These are phyloP conservation scores for Xiphophorus maculatus DNA, from an alignment of 2,113 vertebrate genomes.

Conservation along the genomic window DNA sequence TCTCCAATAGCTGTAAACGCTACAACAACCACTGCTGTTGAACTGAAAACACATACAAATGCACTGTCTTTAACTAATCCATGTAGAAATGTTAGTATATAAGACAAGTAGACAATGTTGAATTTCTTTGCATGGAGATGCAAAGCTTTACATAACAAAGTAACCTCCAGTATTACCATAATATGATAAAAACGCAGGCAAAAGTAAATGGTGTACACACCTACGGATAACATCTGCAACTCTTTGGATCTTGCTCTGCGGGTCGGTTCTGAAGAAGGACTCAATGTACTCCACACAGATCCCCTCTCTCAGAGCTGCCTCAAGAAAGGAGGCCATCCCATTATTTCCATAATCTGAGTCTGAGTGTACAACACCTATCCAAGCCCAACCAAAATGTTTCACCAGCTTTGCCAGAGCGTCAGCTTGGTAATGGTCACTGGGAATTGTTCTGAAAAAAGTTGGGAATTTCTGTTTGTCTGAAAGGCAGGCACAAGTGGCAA, in stretches of 20 bases:
- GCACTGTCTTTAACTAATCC: too few relatives aligned
- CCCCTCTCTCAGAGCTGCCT: not conserved
- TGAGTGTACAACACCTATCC: not conserved
- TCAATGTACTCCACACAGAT: not conserved
- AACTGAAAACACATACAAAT: slow-evolving; percentile 33
- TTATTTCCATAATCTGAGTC: not conserved
- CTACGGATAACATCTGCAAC: not conserved
- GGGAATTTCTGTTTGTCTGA: not conserved
- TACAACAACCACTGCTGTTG: slow-evolving; percentile 73
- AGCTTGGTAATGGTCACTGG: not conserved
- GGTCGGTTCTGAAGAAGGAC: not conserved
- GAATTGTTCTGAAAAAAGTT: not conserved
- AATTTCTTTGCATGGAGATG: too few relatives aligned
- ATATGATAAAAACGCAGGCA: too few relatives aligned
- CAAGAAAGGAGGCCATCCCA: not conserved
- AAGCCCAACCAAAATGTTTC: not conserved
- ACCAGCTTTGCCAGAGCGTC: not conserved
- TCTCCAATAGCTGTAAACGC: slow-evolving; percentile 67
- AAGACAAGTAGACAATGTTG: too few relatives aligned
- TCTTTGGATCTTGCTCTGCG: not conserved
- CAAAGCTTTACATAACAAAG: too few relatives aligned
- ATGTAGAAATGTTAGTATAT: too few relatives aligned
- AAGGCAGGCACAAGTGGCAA: not conserved
- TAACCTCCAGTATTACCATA: too few relatives aligned
- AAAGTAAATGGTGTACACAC: not conserved